Percentiles rank a stretch among this genome's conserved stretches.
These are phyloP conservation scores for Trialeurodes vaporariorum DNA, from an alignment of 1,140 invertebrate genomes.

Conservation along the genomic window DNA sequence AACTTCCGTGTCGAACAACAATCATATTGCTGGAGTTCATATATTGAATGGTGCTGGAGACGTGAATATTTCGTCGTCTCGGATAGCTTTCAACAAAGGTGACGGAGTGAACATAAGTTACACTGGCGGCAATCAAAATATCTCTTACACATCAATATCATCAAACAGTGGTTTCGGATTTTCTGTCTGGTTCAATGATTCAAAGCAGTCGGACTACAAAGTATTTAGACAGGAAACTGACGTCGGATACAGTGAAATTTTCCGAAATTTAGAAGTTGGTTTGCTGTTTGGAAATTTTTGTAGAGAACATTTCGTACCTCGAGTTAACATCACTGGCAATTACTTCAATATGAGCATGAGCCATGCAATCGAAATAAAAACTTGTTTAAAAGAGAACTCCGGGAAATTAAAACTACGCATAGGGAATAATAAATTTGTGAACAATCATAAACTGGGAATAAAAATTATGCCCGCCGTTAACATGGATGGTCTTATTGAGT, in stretches of 20 bases:
- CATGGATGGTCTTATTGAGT: conserved; percentile 62
- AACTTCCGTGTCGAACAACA: conserved; percentile 59
- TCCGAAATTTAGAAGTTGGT: conserved; percentile 70
- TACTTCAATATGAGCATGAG: conserved; percentile 62
- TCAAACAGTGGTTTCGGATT: conserved; percentile 77
- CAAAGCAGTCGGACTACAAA: conserved; percentile 60
- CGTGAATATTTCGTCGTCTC: conserved; percentile 80
- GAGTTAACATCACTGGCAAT: conserved; percentile 75
- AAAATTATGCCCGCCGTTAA: conserved; percentile 77
- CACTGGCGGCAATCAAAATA: conserved; percentile 76
- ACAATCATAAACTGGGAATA: conserved; percentile 61
- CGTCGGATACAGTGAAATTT: conserved; percentile 75
- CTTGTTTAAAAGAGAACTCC: conserved; percentile 33
- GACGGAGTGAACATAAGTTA: conserved; percentile 86
- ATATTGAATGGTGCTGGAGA: conserved; percentile 76
- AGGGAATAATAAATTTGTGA: conserved; percentile 71
- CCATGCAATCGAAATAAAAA: conserved; percentile 54
- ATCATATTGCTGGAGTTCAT: conserved; percentile 77
- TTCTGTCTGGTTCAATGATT: conserved; percentile 63
- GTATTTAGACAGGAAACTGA: conserved; percentile 70
- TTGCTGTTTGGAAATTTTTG: conserved; percentile 70
- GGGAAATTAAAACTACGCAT: conserved; percentile 54
- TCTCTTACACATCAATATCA: conserved; percentile 64
- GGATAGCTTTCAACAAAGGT: conserved; percentile 82
- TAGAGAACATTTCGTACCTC: conserved; percentile 45